These are phyloP conservation scores for Papio anubis DNA, from an alignment of 2,113 vertebrate genomes.

Conservation along the genomic window DNA sequence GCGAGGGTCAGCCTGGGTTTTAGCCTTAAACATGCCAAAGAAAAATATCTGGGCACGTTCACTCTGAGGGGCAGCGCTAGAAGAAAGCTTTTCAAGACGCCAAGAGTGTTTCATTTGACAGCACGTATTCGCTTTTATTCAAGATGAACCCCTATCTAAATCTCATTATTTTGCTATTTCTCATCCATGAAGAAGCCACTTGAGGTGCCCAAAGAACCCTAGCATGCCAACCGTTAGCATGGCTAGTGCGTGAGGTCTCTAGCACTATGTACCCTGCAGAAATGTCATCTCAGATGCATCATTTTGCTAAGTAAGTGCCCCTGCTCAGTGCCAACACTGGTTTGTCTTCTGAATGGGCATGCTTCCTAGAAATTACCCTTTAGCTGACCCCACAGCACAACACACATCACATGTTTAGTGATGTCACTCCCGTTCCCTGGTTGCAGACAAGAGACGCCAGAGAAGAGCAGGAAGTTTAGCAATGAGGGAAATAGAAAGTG, in stretches of 20 bases:
- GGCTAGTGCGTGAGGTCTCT: not conserved
- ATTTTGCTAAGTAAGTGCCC: constrained; percentile 50
- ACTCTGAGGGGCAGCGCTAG: not conserved
- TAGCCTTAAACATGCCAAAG: not conserved
- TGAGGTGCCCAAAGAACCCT: not conserved
- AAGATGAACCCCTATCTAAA: not conserved
- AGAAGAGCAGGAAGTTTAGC: not conserved
- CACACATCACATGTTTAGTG: not conserved
- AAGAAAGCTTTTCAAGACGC: not conserved
- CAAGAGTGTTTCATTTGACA: not conserved
- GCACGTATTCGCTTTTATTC: not conserved
- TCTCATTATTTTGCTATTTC: not conserved
- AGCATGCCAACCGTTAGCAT: not conserved
- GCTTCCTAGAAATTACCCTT: constrained; percentile 49
- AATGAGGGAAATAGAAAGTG: not conserved
- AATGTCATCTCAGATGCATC: not conserved
- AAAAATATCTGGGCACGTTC: not conserved
- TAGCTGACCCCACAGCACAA: not conserved
- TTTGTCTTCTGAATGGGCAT: not conserved
- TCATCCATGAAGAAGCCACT: not conserved
- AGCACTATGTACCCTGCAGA: not conserved
- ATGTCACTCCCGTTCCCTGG: not conserved
- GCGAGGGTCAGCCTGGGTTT: not conserved
- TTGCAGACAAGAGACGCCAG: not conserved
- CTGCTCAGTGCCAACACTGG: not conserved